Conservation (phyloP, 2,113 vertebrate genomes). For the Psilopogon haemacephalus region DNA sequence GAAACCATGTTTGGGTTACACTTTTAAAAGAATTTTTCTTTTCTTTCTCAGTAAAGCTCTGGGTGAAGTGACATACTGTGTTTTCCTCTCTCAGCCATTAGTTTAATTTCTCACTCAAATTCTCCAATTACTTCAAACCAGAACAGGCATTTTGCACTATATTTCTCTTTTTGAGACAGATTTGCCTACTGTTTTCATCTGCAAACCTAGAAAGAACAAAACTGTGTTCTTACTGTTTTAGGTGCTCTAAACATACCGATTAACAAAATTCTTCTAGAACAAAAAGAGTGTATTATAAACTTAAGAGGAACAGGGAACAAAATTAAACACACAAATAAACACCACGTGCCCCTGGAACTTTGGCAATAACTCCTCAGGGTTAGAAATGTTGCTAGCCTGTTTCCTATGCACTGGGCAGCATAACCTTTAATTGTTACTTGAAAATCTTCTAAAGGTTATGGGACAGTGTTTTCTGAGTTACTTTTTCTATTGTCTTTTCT, state of each 20-base stretch:
- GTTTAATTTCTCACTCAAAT: too few species aligned
- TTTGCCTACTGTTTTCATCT: not conserved
- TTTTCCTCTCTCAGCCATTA: too few species aligned
- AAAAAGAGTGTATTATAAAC: not conserved
- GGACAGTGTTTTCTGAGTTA: rapidly evolving
- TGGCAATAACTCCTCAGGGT: not conserved
- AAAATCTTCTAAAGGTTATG: not conserved
- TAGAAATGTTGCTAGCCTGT: rapidly evolving
- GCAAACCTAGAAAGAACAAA: rapidly evolving
- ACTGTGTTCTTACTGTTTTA: not conserved
- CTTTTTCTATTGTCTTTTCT: not conserved
- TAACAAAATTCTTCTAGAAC: not conserved
- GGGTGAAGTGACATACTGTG: too few species aligned
- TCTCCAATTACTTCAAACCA: too few species aligned
- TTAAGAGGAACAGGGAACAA: not conserved
- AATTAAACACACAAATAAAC: not conserved
- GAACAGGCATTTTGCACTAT: not conserved
- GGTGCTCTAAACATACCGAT: not conserved
- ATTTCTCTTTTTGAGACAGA: not conserved
- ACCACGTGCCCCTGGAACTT: not conserved
- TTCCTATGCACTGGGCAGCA: not conserved
- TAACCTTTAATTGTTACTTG: not conserved
- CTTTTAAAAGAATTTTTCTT: too few species aligned
- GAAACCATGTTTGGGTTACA: too few species aligned
- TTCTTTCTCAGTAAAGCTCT: too few species aligned